Evolutionary conservation across 2,888 invertebrate species (phyloP), one percentile per base, ranked within the genome.

Genomic region (Erebia epiphron): DNA sequence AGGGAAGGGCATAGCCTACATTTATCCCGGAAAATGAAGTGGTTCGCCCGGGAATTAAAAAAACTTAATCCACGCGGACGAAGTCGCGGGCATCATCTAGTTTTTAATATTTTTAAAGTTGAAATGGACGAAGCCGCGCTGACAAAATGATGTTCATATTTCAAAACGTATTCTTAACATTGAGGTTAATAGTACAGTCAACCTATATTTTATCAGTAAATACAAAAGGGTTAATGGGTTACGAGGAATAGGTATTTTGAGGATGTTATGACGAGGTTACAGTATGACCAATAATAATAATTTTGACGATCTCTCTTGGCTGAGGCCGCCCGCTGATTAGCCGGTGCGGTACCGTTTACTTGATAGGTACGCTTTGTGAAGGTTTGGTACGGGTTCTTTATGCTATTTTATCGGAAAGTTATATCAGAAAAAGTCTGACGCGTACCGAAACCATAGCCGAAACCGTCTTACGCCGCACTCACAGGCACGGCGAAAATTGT

Each of bases 131-230:
- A 52, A 64, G 41, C 18, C 1, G 10, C 1, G 10, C 9, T 18
- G 10, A n/a, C 56, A 10, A 5, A 41, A 46, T 4, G 1, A 18
- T 46, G 56, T 56, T 13, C n/a, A 66, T 14, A 43, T 18, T 21
- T 18, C 66, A 14, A n/a, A 46, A 13, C n/a, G 14, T 46, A 66
- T 46, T 66, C 57, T 72, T 63, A 62, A 67, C 63, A 74, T 74
- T 63, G 66, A 70, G 75, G 73, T 76, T 75, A 76, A 73, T 75
- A 71, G 70, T 60, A 57, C 65, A 67, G 54, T 52, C 67, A 72
- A 70, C 73, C 73, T 72, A 72, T 65, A 54, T 54, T 54, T 62
- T 74, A 74, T 74, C 65, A 72, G 60, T 69, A 74, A 70, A 72
- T 69, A 73, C 69, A 72, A 64, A 69, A 71, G 54, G 69, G 65